A percentile compares a stretch with the other conserved stretches of the same genome.
Conservation (phyloP, 2,888 invertebrate genomes). For the Rhingia campestris region DNA sequence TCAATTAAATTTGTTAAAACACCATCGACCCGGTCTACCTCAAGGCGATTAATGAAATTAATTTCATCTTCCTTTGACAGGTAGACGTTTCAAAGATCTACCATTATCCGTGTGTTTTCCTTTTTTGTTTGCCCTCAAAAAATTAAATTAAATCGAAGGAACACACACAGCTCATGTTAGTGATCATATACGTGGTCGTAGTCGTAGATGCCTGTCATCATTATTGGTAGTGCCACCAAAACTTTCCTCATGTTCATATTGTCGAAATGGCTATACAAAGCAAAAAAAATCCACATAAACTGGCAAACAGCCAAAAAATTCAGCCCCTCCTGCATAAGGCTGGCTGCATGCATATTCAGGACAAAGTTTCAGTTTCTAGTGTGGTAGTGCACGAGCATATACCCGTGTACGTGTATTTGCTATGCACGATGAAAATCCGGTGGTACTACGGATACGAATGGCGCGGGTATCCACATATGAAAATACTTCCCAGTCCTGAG, state of each 20-base stretch:
- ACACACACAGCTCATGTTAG: conserved; percentile 39
- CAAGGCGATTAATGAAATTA: conserved; percentile 49
- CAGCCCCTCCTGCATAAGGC: conserved; percentile 12
- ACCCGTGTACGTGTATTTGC: neutral
- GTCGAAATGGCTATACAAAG: conserved; percentile 37
- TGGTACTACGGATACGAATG: neutral
- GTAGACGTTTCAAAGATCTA: conserved; percentile 24
- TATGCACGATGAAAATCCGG: conserved; percentile 11
- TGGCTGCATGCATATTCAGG: conserved; percentile 46
- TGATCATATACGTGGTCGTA: neutral
- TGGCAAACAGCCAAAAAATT: conserved; percentile 67
- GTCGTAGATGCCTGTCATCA: conserved; percentile 29
- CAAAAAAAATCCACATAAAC: conserved; percentile 14
- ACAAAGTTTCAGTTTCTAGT: conserved; percentile 68
- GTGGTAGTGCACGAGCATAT: conserved; percentile 20
- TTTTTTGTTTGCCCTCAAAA: conserved; percentile 10
- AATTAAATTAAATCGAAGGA: conserved; percentile 20
- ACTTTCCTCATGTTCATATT: conserved; percentile 39
- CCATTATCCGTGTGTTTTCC: conserved; percentile 14
- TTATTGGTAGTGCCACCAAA: conserved; percentile 19
- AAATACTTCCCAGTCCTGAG: conserved; percentile 41
- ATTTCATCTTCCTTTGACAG: conserved; percentile 55
- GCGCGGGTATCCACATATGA: conserved; percentile 37
- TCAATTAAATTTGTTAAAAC: too few species aligned
- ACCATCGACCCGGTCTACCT: conserved; percentile 13